Percentiles rank a stretch among this genome's conserved stretches.
Evolutionary conservation across 1,140 invertebrate genomes (phyloP).

Genomic region (Scaptomyza montana): DNA sequence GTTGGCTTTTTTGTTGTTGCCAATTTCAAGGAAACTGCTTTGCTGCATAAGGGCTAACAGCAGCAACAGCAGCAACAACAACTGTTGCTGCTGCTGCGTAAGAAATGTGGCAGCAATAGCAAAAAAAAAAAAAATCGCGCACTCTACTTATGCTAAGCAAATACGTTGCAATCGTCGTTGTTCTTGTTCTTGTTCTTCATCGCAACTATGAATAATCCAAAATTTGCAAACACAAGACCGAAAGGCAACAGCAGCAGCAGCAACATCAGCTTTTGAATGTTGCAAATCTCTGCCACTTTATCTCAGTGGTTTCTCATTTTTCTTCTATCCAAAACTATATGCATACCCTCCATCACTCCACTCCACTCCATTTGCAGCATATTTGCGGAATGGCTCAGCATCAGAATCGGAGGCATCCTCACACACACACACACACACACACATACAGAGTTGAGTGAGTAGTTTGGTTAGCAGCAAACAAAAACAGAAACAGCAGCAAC

Average conservation of each 20-base stretch:
- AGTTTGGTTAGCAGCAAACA: conserved; percentile 60
- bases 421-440: conserved; percentile 10
- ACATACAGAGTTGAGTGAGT: conserved; percentile 69
- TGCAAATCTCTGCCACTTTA: conserved; percentile 79
- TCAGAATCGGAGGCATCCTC: conserved; percentile 20
- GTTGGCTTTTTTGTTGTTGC: conserved; percentile 40
- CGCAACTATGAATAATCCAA: conserved; percentile 77
- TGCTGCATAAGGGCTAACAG: conserved; percentile 63
- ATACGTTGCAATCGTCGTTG: conserved; percentile 52
- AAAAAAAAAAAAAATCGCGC: conserved; percentile 22
- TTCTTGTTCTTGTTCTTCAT: conserved; percentile 39
- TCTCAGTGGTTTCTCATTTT: conserved; percentile 81
- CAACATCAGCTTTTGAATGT: conserved; percentile 74
- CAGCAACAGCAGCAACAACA: conserved; percentile 15
- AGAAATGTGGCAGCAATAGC: conserved; percentile 45
- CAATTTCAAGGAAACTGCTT: conserved; percentile 70
- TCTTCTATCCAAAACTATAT: conserved; percentile 65
- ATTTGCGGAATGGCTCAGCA: conserved; percentile 63
- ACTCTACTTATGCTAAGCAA: conserved; percentile 68
- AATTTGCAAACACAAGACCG: conserved; percentile 72
- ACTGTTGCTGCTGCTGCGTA: conserved; percentile 56
- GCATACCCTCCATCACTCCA: neutral
- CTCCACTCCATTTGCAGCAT: conserved; percentile 35
- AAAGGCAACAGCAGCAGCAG: conserved; percentile 33
- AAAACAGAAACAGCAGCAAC: conserved; percentile 33